Evolutionary conservation across 1,140 invertebrate genomes (phyloP), one percentile per base, ranked within the genome.

Genomic region (Cyclina sinensis): DNA sequence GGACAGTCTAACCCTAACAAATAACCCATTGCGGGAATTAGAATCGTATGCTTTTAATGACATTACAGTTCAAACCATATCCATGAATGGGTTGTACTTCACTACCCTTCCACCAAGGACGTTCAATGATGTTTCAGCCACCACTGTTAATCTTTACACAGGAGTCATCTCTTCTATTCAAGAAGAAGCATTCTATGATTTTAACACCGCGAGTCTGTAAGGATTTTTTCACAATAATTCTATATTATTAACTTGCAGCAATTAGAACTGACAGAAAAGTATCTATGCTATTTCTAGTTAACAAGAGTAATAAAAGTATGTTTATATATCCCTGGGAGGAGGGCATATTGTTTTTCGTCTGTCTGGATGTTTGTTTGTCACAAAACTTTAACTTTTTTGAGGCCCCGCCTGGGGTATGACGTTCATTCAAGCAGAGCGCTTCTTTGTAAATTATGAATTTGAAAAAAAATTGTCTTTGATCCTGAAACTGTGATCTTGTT

Each of bases 11-110:
- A 27, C 18, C 37, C 30, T 85, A 12, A n/a, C 27, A 11, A 35
- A n/a, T 3, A 85, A 85, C 32, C 82, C 65, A 37, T 37, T 85
- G 16, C 37, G 82, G 9, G 7, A 54, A 37, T 43, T 85, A 5
- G n/a, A 54, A 51, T 48, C 39, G 24, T 65, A 74, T 21, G 16
- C 82, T 18, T 85, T 85, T 21, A 21, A 70, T 43, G 48, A 32
- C 65, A 18, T 3, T 16, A 46, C 14, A 18, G 74, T 30, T 32
- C 43, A 37, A 14, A 74, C 14, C n/a, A 21, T 85, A 27, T 27
- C 4, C 30, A 27, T 85, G 39, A 21, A 43, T 35, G 24, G 46
- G 18, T 24, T 74, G 16, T n/a, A 21, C 1, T 57, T 85, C 21
- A 74, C 82, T 16, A 73, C 0, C 1, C 51, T 85, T 32, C 82